These are phyloP conservation scores for Heliocidaris erythrogramma DNA, from an alignment of 35 echinoderm and acorn worm genomes.

Conservation along the genomic window DNA sequence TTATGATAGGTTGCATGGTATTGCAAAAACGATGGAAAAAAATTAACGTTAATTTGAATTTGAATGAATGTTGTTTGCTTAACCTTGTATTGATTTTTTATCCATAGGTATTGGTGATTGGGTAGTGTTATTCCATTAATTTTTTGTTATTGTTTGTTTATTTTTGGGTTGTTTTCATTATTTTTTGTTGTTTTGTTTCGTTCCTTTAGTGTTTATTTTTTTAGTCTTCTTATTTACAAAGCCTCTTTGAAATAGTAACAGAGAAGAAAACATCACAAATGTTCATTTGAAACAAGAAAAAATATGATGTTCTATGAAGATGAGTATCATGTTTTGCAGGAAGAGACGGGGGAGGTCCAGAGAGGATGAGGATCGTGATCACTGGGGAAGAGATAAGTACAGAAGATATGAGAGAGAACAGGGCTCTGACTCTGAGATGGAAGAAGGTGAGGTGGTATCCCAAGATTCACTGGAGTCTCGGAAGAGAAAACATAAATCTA, in stretches of 20 bases:
- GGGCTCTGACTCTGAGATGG: slow-evolving; percentile 5
- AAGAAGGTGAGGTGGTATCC: slow-evolving; percentile 33
- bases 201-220: no score
- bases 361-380: neutral
- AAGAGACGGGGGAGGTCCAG: neutral
- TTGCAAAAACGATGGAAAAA: no score
- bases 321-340: neutral
- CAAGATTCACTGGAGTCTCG: neutral
- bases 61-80: no score
- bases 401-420: slow-evolving; percentile 13
- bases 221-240: neutral
- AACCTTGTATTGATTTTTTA: neutral
- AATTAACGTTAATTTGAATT: no score
- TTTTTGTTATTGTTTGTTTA: neutral
- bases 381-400: neutral
- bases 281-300: no score
- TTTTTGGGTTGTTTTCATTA: neutral
- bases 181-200: neutral
- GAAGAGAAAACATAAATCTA: neutral
- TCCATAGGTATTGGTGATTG: neutral
- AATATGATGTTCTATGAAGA: no score
- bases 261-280: neutral
- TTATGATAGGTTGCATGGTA: no score
- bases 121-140: neutral
- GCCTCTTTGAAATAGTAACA: neutral